phyloP scores from a whole-genome alignment of 2,113 vertebrate species.

The Hyaena hyaena region DNA sequence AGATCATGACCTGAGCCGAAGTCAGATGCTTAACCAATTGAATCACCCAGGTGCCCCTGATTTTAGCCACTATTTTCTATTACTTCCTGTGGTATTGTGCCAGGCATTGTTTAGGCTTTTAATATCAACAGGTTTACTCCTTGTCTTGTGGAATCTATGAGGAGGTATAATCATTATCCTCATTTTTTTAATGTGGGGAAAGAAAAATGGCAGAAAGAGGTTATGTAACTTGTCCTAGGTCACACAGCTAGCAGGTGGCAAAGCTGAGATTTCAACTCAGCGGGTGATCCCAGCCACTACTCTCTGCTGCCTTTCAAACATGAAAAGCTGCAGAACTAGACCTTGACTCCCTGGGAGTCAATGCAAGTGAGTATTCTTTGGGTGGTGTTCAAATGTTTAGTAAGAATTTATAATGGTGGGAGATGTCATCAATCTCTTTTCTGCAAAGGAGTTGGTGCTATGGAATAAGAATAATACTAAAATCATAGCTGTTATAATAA shows the following conservation, averaged over 20 bases:
- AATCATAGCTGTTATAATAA: not conserved
- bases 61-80: not conserved
- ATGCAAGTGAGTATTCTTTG: not conserved
- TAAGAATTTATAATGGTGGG: not conserved
- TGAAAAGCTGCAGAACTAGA: not conserved
- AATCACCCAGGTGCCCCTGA: no score
- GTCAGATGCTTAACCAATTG: no score
- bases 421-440: not conserved
- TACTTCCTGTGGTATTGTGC: not conserved
- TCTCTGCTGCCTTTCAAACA: constrained; percentile 17
- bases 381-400: not conserved
- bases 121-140: not conserved
- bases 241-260: not conserved
- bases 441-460: not conserved
- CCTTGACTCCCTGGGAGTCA: not conserved
- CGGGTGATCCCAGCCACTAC: not conserved
- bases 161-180: not conserved
- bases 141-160: not conserved
- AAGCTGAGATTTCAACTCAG: constrained; percentile 5
- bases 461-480: not conserved
- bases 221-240: not conserved
- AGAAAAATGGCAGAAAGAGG: not conserved
- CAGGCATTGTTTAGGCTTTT: not conserved
- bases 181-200: not conserved
- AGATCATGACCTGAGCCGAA: no score